These are phyloP conservation scores for Leucophenga maculata DNA, from an alignment of 2,888 invertebrate genomes.

Conservation along the genomic window DNA sequence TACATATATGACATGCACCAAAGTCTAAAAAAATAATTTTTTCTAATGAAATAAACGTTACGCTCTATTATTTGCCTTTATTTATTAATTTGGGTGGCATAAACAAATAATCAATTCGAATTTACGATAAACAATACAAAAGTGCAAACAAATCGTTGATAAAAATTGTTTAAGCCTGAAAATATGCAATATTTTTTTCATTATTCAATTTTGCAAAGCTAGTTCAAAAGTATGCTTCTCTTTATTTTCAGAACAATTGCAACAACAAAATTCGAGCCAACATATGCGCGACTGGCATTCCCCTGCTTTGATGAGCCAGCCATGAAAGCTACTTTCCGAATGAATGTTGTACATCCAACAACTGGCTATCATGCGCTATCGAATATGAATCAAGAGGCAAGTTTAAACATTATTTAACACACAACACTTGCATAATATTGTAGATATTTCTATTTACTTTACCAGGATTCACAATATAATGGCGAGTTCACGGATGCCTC, in stretches of 20 bases:
- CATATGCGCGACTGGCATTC: conserved; percentile 92
- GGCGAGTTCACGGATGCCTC: conserved; percentile 76
- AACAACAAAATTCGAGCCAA: conserved; percentile 94
- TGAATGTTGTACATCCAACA: conserved; percentile 82
- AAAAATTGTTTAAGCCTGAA: too few species aligned
- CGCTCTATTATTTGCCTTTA: too few species aligned
- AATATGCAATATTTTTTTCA: too few species aligned
- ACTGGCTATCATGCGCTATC: conserved; percentile 82
- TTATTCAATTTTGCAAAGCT: too few species aligned
- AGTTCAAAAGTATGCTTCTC: not conserved
- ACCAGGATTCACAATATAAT: conserved; percentile 40
- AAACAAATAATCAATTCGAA: too few species aligned
- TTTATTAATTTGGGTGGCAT: too few species aligned
- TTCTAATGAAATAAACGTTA: too few species aligned
- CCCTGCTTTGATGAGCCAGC: conserved; percentile 96
- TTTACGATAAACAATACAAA: too few species aligned
- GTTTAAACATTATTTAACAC: not conserved
- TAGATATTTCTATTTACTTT: conserved; percentile 53
- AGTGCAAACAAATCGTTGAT: too few species aligned
- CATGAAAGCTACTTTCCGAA: conserved; percentile 87
- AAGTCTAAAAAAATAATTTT: too few species aligned
- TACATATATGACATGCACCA: too few species aligned
- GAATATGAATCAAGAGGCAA: conserved; percentile 72
- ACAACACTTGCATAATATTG: conserved; percentile 55
- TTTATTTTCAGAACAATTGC: conserved; percentile 80